phyloP scores from a whole-genome alignment of 2,888 invertebrate species.

The Drosophila greeni region DNA sequence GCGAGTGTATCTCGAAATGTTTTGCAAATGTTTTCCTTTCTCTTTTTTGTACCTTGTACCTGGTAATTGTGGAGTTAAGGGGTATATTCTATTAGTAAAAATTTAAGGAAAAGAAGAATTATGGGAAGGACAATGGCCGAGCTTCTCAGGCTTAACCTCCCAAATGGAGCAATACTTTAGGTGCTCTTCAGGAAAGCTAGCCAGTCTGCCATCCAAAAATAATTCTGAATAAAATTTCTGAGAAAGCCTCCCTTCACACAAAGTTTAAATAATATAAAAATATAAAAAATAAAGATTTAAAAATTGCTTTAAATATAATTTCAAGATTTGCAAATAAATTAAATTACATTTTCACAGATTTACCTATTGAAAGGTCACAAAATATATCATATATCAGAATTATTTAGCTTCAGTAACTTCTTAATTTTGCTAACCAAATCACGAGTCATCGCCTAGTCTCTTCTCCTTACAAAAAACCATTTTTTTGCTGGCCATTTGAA shows the following conservation, averaged over 20 bases:
- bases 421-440: neutral
- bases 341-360: neutral
- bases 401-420: neutral
- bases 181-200: neutral
- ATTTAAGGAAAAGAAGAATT: neutral
- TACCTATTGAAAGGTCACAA: too few relatives aligned
- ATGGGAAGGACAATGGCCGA: neutral
- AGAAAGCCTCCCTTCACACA: neutral
- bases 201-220: too few relatives aligned
- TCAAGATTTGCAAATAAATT: neutral
- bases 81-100: neutral
- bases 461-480: neutral
- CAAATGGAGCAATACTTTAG: too few relatives aligned
- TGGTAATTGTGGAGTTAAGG: neutral
- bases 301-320: neutral
- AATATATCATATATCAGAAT: too few relatives aligned
- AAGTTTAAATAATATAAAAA: too few relatives aligned
- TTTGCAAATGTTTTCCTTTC: conserved; percentile 60
- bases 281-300: neutral
- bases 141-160: too few relatives aligned
- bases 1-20: conserved; percentile 62
- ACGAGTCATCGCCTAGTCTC: neutral
- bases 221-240: neutral
- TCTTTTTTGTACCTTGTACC: neutral
- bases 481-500: conserved; percentile 50